Evolutionary conservation across 1,140 invertebrate genomes (phyloP), one percentile per base, ranked within the genome.

Genomic region (Cotesia chilonis): DNA sequence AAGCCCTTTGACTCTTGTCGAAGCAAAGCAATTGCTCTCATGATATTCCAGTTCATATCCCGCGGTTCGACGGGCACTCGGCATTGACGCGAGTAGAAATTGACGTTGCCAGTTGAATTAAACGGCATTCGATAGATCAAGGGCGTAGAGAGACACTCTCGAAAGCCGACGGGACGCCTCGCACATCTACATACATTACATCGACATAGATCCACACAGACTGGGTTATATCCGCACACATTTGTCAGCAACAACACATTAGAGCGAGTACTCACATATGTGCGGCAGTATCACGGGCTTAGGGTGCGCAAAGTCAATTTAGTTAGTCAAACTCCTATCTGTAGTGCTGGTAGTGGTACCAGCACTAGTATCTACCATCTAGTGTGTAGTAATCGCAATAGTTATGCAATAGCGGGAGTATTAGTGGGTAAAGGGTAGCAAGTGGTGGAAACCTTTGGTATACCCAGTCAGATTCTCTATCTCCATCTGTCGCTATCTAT

Each of bases 121-220:
- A 66, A 51, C 64, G 64, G 36, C 64, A 51, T 66, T 66, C 64
- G 64, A 66, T 66, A 47, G 64, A 59, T 59, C 57, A 59, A 20
- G 20, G 57, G 20, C n/a, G 17, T 17, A 59, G 57, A 59, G 38
- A 59, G 17, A 59, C 14, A 59, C 57, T 20, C 64, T 66, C 17
- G 64, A 66, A 47, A 66, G 64, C 64, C 38, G 64, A 66, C 64
- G 64, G 64, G 64, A 66, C 64, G 64, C 64, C 47, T 66, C 64
- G 28, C 28, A 28, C 28, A 28, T 28, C 28, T 28, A 28, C 28
- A 28, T 28, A 28, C 28, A 28, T 28, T 28, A 28, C 28, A 28
- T 28, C 28, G 2, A 66, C 47, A 47, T 47, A 10, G 2, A 47
- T 47, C 5, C 41, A 47, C 41, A 47, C 41, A 47, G 4, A 5